phyloP scores from a whole-genome alignment of 2,113 vertebrate species.

The Poicephalus gulielmi region DNA sequence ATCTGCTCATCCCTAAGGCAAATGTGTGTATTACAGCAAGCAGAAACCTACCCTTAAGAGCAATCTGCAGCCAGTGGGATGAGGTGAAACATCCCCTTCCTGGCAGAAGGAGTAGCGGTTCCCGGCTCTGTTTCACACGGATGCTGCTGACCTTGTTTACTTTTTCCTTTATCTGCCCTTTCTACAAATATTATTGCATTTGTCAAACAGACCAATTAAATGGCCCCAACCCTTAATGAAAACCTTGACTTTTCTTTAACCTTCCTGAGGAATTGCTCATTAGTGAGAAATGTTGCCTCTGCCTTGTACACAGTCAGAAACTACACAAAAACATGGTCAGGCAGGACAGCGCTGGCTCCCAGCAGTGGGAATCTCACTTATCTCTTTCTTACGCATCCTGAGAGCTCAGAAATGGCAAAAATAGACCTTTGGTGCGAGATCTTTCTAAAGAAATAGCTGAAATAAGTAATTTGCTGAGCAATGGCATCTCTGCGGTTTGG shows the following conservation, averaged over 20 bases:
- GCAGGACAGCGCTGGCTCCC: neutral
- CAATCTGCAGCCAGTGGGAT: neutral
- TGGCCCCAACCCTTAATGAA: slow-evolving; percentile 1
- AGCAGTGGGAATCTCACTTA: neutral
- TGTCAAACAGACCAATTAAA: neutral
- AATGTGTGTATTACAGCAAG: neutral
- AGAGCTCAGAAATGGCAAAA: neutral
- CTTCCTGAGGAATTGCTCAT: slow-evolving; percentile 41
- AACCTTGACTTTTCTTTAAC: slow-evolving; percentile 60
- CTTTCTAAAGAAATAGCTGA: neutral
- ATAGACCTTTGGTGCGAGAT: neutral
- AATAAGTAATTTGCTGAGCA: neutral
- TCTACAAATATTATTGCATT: slow-evolving; percentile 20
- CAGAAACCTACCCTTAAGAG: neutral
- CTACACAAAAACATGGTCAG: neutral
- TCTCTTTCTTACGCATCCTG: neutral
- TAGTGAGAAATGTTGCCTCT: neutral
- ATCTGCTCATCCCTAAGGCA: neutral
- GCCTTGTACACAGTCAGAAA: neutral
- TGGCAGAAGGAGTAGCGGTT: neutral
- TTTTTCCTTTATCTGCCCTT: slow-evolving; percentile 46
- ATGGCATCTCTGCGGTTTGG: neutral
- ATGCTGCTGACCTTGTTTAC: neutral
- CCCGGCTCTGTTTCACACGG: neutral
- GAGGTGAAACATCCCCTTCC: neutral